Base-by-base conservation (phyloP, 1,140 invertebrate species). In the Chrysomallon squamiferum region DNA sequence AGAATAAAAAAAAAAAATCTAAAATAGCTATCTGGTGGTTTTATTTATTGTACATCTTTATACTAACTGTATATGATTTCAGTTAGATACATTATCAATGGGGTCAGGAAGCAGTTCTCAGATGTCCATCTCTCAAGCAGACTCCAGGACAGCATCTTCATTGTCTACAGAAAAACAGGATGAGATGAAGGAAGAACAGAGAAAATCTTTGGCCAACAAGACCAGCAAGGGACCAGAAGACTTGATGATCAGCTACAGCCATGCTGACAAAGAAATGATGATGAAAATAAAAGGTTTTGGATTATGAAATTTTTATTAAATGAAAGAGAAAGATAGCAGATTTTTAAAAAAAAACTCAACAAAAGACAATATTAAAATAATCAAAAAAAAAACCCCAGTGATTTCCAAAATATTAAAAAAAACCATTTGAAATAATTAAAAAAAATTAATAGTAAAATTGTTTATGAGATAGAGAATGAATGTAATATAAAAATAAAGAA, bases 161-260 rank as follows among this genome's bases (percentile, higher is more conserved):
- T 25, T 30, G 30, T 5, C 25, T 5, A 22, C 6, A 7, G 47
- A 50, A 20, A 50, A 20, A 50, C n/a, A 20, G 25, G 47, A 20
- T n/a, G n/a, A 22, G 5, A 7, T 20, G 18, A 30, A 25, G 1
- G 25, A 15, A 30, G 1, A 29, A 15, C n/a, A 4, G 25, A 27
- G 52, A 2, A 0, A 33, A 29, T 15, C 33, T 38, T 25, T n/a
- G 11, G 9, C 15, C 2, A 5, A 32, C 27, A 9, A 62, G 18
- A 7, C 29, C 13, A 52, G 47, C 27, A 25, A 52, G 22, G 49
- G 11, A 38, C 9, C 61, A n/a, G 68, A 66, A 59, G 78, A 79
- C 62, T 35, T 79, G n/a, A 76, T 79, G 74, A 79, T 79, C 32
- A 78, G 78, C 61, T 79, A 78, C 65, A 77, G 78, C 56, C 78